Evolutionary conservation across 2,888 invertebrate species (phyloP), one percentile per base, ranked within the genome.

Genomic region (Rhopalosiphum nymphaeae): DNA sequence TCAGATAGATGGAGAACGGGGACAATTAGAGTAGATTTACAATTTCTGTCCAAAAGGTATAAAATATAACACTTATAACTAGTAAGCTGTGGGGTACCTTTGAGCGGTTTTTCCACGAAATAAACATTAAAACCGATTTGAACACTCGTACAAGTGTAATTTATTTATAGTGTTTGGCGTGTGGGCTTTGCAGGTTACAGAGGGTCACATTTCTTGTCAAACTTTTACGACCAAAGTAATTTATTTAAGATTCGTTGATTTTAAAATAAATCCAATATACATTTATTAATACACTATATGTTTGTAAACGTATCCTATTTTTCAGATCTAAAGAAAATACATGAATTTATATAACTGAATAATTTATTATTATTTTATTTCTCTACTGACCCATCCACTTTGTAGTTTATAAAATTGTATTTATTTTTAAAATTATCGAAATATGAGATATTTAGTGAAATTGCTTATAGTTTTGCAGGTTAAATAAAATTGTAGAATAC

Each of bases 21-120:
- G 67, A 67, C 67, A 91, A 91, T 94, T 94, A 91, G 91, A 87
- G 86, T 49, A 85, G 90, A 93, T 93, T 93, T 90, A 93, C 61
- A 86, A 91, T 94, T 94, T 90, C 67, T 67, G 94, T 94, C 86
- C 53, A 25, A 91, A 91, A 86, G 61, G 57, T 91, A 91, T 94
- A 94, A 94, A 94, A 91, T 94, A 91, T 91, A 91, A 91, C 67
- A 42, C 61, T 91, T 42, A 78, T 78, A n/a, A 90, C 29, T 46
- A 21, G 57, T 44, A 42, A 67, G 36, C 53, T n/a, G 16, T 25
- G 44, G 53, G 89, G 36, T 86, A 57, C 86, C 21, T 87, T 85
- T 49, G 93, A 57, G 84, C 44, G 42, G 88, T 13, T 46, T 84
- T 89, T 89, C 26, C 42, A 26, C 85, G 49, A 61, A 90, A 90